Conservation (phyloP, 2,797 vertebrate species). For the Acrossocheilus fasciatus region DNA sequence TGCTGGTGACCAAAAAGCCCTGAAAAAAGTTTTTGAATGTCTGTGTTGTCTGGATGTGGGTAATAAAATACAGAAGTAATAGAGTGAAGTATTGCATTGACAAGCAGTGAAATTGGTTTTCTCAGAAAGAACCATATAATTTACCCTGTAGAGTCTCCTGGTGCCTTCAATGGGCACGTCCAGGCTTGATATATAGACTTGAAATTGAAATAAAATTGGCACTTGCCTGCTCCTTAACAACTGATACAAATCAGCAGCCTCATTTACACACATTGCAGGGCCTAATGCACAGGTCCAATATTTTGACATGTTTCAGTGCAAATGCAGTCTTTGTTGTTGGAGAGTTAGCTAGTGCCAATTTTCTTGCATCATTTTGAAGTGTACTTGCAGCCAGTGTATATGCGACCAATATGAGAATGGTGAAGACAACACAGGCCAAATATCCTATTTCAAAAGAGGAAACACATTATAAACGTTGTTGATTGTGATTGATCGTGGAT, state of each 20-base stretch:
- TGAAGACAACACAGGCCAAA: not conserved
- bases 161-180: not conserved
- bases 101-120: conserved; percentile 17
- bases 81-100: not conserved
- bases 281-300: not conserved
- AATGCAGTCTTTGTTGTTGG: not conserved
- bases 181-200: conserved; percentile 1
- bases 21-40: not conserved
- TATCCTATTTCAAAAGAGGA: not conserved
- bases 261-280: not conserved
- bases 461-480: not conserved
- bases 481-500: not conserved
- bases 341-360: not conserved
- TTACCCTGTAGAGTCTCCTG: not conserved
- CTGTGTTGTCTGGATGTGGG: not conserved
- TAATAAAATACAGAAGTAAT: not conserved
- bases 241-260: conserved; percentile 15
- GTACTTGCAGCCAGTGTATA: not conserved
- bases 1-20: not conserved
- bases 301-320: not conserved
- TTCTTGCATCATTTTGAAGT: not conserved
- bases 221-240: not conserved
- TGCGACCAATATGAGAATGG: not conserved
- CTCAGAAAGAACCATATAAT: conserved; percentile 6
- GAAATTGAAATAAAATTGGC: conserved; percentile 1